Base-by-base conservation (phyloP, 2,113 vertebrate species). In the Hyperoodon ampullatus region DNA sequence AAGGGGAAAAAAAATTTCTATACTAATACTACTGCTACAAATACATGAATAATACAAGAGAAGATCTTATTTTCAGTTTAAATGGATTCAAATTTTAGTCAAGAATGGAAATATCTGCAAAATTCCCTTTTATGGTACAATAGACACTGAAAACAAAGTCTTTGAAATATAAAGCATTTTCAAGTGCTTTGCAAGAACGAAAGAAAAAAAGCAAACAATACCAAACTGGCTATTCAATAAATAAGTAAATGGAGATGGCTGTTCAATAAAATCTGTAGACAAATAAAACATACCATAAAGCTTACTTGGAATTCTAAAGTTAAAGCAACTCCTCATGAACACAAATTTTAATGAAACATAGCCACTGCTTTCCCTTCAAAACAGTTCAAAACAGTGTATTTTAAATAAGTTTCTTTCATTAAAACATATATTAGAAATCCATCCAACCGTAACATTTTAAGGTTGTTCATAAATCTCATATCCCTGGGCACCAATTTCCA, bases 11-110 rank as follows among this genome's bases (percentile, higher is more conserved):
- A 93, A 10, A n/a, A 8, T 12, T 88, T 86, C 75, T 33, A 78
- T 58, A 35, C 16, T 90, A 84, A 88, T 44, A 86, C 16, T 26
- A 65, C 30, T 93, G 53, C 55, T 91, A 94, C 21, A 89, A 95
- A 89, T 60, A 86, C 8, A 94, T 78, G 66, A 93, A 88, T 63
- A 97, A 92, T 71, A 97, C 33, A 96, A 92, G 88, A 63, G 16
- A 88, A 83, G 83, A 70, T 53, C 33, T 88, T 96, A 94, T 93
- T 97, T 96, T 77, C 86, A 3, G 4, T 42, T 2, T 68, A 93
- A 90, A 42, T 88, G 10, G 8, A 93, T 58, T 96, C 15, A 83
- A 35, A 53, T 81, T 63, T 30, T 81, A 44, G 9, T 61, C 42
- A 94, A 93, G 21, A 93, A 91, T 91, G 39, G 53, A 92, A 89